These are phyloP conservation scores for Gambusia holbrooki DNA, from an alignment of 2,113 vertebrate genomes.

Conservation along the genomic window DNA sequence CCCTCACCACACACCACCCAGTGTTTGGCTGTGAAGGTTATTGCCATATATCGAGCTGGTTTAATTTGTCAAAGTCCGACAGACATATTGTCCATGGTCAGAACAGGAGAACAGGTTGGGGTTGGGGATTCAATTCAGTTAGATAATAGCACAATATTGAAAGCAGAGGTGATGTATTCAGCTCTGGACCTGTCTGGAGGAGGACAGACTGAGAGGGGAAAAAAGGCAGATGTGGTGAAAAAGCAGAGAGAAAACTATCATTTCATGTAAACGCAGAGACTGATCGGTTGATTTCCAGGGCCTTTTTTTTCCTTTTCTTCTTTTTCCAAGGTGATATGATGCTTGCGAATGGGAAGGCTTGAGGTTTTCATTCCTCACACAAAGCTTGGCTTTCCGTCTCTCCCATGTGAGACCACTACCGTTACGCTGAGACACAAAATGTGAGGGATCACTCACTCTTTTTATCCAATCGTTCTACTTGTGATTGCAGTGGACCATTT, in stretches of 20 bases:
- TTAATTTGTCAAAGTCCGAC: conserved; percentile 78
- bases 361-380: conserved; percentile 61
- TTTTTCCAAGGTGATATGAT: background rate
- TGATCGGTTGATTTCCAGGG: conserved; percentile 46
- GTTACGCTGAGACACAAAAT: conserved; percentile 64
- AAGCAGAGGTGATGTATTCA: conserved; percentile 26
- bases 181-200: conserved; percentile 4
- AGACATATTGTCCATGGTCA: conserved; percentile 58
- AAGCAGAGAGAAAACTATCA: conserved; percentile 16
- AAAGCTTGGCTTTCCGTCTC: conserved; percentile 43
- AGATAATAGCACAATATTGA: conserved; percentile 53
- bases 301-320: background rate
- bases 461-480: conserved; percentile 28
- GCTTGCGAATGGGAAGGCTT: background rate
- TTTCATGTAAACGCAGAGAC: conserved; percentile 30
- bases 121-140: conserved; percentile 9
- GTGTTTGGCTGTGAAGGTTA: conserved; percentile 69
- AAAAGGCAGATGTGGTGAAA: conserved; percentile 24
- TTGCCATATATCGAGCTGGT: conserved; percentile 72
- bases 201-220: conserved; percentile 17
- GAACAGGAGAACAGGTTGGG: conserved; percentile 33
- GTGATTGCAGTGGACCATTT: conserved; percentile 26
- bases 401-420: conserved; percentile 62
- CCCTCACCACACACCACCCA: background rate
- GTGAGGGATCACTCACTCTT: conserved; percentile 47